A percentile compares a stretch with the other conserved stretches of the same genome.
Conservation (phyloP, 1,140 invertebrate genomes). For the Lordiphosa mommai region DNA sequence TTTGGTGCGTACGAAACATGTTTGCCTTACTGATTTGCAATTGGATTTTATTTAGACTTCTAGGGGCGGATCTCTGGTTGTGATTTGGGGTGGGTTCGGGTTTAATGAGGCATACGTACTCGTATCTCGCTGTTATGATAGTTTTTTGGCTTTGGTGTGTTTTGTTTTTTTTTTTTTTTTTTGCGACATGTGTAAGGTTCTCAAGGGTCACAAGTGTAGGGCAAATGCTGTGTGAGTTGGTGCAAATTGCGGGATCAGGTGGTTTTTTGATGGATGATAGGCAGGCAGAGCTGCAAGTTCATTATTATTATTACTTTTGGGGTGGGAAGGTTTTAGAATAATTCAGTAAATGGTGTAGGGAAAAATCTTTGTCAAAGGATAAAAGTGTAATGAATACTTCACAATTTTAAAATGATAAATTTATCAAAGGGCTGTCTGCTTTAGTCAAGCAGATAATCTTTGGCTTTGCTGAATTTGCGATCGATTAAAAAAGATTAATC, state of each 20-base stretch:
- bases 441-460: too few relatives aligned
- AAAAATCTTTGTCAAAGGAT: too few relatives aligned
- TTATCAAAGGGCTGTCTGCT: too few relatives aligned
- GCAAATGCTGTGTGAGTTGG: constrained; percentile 3
- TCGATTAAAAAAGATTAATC: too few relatives aligned
- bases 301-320: not conserved
- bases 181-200: constrained; percentile 63
- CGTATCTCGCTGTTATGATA: constrained; percentile 14
- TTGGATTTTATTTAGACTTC: constrained; percentile 33
- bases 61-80: constrained; percentile 36
- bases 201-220: constrained; percentile 52
- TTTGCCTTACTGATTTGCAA: constrained; percentile 61
- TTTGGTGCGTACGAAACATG: constrained; percentile 47
- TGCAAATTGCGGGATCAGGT: constrained; percentile 41
- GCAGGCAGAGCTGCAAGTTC: not conserved
- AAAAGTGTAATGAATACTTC: not conserved
- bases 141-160: constrained; percentile 6
- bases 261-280: constrained; percentile 43
- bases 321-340: not conserved
- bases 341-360: not conserved
- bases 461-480: too few relatives aligned
- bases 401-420: too few relatives aligned
- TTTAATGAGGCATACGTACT: constrained; percentile 56
- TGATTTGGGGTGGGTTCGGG: constrained; percentile 9
- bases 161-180: constrained; percentile 2